Conservation (phyloP, 2,888 invertebrate genomes). For the Coleophora deauratella region DNA sequence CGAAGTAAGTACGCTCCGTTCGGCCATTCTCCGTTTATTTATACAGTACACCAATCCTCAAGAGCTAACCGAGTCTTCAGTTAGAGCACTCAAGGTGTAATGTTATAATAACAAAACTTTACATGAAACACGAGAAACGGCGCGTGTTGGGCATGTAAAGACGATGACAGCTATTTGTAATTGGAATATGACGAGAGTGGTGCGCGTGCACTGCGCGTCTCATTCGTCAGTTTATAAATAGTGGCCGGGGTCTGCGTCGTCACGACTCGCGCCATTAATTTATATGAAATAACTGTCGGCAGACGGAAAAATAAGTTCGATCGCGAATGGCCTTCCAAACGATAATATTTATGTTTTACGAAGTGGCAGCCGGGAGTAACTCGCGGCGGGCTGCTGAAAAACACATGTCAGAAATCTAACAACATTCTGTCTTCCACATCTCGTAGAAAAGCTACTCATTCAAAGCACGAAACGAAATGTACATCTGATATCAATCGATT, state of each 20-base stretch:
- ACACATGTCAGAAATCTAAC: conserved; percentile 43
- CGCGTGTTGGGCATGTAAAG: conserved; percentile 48
- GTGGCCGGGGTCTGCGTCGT: conserved; percentile 70
- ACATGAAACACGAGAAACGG: conserved; percentile 38
- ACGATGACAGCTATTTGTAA: conserved; percentile 71
- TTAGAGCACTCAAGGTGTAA: conserved; percentile 5
- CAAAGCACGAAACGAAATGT: too few species aligned
- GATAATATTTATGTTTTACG: conserved; percentile 73
- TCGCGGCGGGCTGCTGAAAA: conserved; percentile 44
- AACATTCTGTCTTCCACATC: conserved; percentile 10
- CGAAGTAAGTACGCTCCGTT: conserved; percentile 43
- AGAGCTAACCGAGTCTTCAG: conserved; percentile 1
- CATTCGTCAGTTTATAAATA: conserved; percentile 74
- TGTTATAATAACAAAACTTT: conserved; percentile 31
- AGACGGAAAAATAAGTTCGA: conserved; percentile 71
- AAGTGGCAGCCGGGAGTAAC: conserved; percentile 48
- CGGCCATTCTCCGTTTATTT: conserved; percentile 9
- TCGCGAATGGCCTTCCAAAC: conserved; percentile 64
- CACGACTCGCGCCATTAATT: conserved; percentile 74
- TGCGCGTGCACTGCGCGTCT: conserved; percentile 68
- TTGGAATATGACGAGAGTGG: conserved; percentile 71
- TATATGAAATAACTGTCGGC: conserved; percentile 75
- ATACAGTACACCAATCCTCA: conserved; percentile 7
- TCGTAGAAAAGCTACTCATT: too few species aligned
- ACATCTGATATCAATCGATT: too few species aligned